A percentile compares a stretch with the other conserved stretches of the same genome.
These are phyloP conservation scores for Tipula lateralis DNA, from an alignment of 2,888 invertebrate species.

Conservation along the genomic window DNA sequence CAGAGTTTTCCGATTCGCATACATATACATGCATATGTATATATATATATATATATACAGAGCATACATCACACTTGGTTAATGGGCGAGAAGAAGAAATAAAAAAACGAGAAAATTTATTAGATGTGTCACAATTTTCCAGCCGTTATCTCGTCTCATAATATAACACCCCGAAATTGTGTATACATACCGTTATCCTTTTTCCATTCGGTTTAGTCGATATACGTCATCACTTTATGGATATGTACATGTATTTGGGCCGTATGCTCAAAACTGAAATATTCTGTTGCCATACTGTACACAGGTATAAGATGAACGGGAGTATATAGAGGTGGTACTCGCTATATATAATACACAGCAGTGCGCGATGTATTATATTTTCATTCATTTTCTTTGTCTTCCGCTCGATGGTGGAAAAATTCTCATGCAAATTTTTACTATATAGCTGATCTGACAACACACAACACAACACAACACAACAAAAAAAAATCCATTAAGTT, in stretches of 20 bases:
- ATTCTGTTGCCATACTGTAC: not conserved
- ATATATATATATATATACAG: too few relatives aligned
- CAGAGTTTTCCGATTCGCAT: not conserved
- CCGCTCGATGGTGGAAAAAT: conserved; percentile 5
- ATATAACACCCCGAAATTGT: not conserved
- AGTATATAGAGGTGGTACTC: too few relatives aligned
- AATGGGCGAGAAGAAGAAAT: not conserved
- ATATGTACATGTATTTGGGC: not conserved
- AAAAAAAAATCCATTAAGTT: conserved; percentile 20
- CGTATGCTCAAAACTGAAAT: not conserved
- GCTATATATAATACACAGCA: too few relatives aligned
- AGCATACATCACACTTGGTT: conserved; percentile 2
- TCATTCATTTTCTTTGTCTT: conserved; percentile 24
- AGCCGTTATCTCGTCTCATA: not conserved
- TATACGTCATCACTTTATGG: not conserved
- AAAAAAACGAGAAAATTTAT: not conserved
- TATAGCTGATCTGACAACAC: too few relatives aligned
- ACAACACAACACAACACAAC: too few relatives aligned
- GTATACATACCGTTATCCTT: not conserved
- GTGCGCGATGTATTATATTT: not conserved
- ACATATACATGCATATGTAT: not conserved
- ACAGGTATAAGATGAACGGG: too few relatives aligned
- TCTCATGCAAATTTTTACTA: conserved; percentile 19
- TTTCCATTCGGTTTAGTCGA: not conserved
- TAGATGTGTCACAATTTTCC: conserved; percentile 11